Evolutionary conservation across 2,797 vertebrate genomes (phyloP), one percentile per base, ranked within the genome.

Genomic region (Muraenolepis orangiensis): DNA sequence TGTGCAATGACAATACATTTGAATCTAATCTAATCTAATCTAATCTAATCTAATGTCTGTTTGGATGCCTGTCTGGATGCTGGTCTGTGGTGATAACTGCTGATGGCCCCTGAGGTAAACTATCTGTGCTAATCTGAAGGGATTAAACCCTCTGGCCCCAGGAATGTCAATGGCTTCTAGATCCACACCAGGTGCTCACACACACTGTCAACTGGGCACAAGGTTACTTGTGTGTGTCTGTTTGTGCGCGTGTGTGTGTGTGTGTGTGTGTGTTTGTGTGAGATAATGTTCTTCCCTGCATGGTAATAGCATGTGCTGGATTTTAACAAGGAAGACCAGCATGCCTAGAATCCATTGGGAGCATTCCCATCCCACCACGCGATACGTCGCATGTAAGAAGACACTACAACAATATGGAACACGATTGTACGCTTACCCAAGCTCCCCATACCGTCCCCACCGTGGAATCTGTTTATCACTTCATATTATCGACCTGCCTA

Each of bases 131-230:
- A 86, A 90, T 87, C 86, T 77, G 26, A 66, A 51, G 82, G 87
- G 87, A 87, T 90, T 92, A 91, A 82, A 81, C 31, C 88, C 36
- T 51, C 31, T 75, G 80, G 51, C 72, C 46, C 77, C 10, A 76
- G 86, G 82, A 90, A 90, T 87, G 82, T 74, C 79, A 77, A 75
- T 32, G 68, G 81, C 76, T 70, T 72, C 72, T 68, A 83, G 76
- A 83, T 81, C 79, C 85, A 84, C 81, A 84, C 88, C 90, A 93
- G 92, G 89, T 92, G 91, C 76, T 80, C 82, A 76, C 71, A 73
- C 71, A 73, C 71, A 81, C 20, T 74, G 66, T 78, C 82, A 71
- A 78, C 78, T 77, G 70, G 76, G 46, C 64, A 75, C 34, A 69
- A 69, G 71, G n/a, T 74, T 75, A 74, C 76, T 78, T 79, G 82